Percentiles rank a stretch among this genome's conserved stretches.
phyloP scores from a whole-genome alignment of 2,888 invertebrate genomes.

The Mallateleia sp. region DNA sequence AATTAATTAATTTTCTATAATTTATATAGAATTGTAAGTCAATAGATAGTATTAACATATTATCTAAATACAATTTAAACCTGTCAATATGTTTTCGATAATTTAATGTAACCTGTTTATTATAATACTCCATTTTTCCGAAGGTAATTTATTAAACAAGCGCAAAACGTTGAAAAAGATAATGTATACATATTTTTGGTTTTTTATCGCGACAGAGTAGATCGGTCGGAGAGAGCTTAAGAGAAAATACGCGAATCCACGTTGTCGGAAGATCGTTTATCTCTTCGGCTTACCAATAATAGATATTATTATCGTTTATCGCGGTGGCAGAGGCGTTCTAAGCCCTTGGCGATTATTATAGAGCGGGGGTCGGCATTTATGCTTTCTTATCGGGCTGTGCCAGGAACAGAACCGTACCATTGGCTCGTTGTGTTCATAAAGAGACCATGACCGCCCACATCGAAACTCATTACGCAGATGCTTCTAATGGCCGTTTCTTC shows the following conservation, averaged over 20 bases:
- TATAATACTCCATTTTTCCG: too few relatives aligned
- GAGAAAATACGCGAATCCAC: conserved; percentile 71
- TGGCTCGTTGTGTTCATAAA: conserved; percentile 70
- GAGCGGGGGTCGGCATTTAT: conserved; percentile 78
- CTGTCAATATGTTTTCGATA: too few relatives aligned
- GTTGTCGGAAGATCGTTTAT: conserved; percentile 82
- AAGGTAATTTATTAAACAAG: conserved; percentile 34
- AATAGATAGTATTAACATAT: too few relatives aligned
- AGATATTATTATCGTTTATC: conserved; percentile 86
- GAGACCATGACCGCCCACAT: conserved; percentile 64
- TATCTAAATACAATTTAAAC: too few relatives aligned
- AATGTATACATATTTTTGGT: conserved; percentile 17
- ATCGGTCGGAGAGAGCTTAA: conserved; percentile 55
- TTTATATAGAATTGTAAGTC: too few relatives aligned
- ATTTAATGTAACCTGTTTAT: too few relatives aligned
- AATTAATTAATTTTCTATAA: too few relatives aligned
- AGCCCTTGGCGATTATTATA: conserved; percentile 80
- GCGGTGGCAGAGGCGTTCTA: conserved; percentile 79
- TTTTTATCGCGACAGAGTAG: conserved; percentile 35
- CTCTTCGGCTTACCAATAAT: conserved; percentile 84
- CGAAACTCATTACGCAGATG: conserved; percentile 67
- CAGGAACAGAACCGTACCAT: conserved; percentile 63
- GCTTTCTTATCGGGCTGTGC: conserved; percentile 82
- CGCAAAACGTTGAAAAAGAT: conserved; percentile 33
- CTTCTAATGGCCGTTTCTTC: conserved; percentile 58